These are phyloP conservation scores for Leptura quadrifasciata DNA, from an alignment of 2,888 invertebrate species.

Conservation along the genomic window DNA sequence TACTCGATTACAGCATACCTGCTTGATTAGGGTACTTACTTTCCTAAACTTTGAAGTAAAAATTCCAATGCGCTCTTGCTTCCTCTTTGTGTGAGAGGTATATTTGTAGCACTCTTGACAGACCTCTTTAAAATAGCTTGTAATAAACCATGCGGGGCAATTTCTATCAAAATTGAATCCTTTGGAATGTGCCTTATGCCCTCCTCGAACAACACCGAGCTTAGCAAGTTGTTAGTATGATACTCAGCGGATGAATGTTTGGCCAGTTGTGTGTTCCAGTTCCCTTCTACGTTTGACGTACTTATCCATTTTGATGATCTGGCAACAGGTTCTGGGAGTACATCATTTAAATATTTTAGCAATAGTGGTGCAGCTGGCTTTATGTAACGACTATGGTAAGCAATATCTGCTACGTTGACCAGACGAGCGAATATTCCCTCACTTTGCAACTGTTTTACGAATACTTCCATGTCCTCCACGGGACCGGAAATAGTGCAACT, in stretches of 20 bases:
- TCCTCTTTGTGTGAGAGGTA: slow-evolving; percentile 85
- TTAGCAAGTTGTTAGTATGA: slow-evolving; percentile 81
- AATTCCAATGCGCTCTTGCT: slow-evolving; percentile 80
- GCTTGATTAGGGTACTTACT: slow-evolving; percentile 75
- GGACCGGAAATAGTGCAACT: slow-evolving; percentile 89
- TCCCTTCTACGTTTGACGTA: slow-evolving; percentile 78
- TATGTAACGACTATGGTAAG: slow-evolving; percentile 92
- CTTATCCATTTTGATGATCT: slow-evolving; percentile 81
- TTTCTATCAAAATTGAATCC: slow-evolving; percentile 90
- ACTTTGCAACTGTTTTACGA: slow-evolving; percentile 77
- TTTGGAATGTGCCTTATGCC: slow-evolving; percentile 86
- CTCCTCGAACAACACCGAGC: slow-evolving; percentile 88
- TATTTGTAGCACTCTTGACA: slow-evolving; percentile 81
- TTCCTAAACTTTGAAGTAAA: slow-evolving; percentile 80
- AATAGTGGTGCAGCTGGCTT: slow-evolving; percentile 73
- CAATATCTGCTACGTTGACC: slow-evolving; percentile 90
- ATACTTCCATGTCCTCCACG: slow-evolving; percentile 77
- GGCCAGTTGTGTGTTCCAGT: slow-evolving; percentile 78
- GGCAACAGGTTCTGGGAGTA: slow-evolving; percentile 74
- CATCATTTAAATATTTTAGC: slow-evolving; percentile 71
- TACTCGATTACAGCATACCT: too few species aligned
- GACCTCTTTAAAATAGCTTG: slow-evolving; percentile 91
- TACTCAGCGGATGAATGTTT: slow-evolving; percentile 80
- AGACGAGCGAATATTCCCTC: slow-evolving; percentile 88
- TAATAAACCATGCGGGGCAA: slow-evolving; percentile 92